Percentiles rank a stretch among this genome's conserved stretches.
These are phyloP conservation scores for Sebastes cheni DNA, from an alignment of 2,797 vertebrate genomes.

Conservation along the genomic window DNA sequence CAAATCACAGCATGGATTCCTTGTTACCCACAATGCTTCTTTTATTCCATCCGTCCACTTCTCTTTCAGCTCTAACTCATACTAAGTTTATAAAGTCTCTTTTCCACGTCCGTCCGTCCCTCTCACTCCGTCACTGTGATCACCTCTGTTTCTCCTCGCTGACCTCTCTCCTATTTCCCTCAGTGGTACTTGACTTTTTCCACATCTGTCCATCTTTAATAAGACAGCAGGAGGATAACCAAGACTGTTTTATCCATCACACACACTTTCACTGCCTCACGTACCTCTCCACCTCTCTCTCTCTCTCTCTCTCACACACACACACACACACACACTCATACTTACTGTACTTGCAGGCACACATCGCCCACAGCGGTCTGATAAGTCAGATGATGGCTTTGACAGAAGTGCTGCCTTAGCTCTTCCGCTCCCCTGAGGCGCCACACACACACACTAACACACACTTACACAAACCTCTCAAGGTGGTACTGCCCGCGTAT, in stretches of 20 bases:
- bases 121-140: constrained; percentile 28
- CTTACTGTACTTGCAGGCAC: constrained; percentile 30
- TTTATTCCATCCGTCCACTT: background rate
- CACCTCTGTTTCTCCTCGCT: constrained; percentile 27
- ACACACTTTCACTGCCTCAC: background rate
- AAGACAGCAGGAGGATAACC: constrained; percentile 51
- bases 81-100: background rate
- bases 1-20: too few relatives aligned
- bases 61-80: constrained; percentile 2
- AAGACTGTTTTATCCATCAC: constrained; percentile 64
- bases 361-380: constrained; percentile 58
- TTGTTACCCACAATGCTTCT: too few relatives aligned
- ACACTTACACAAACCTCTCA: constrained; percentile 37
- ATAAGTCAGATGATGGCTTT: constrained; percentile 75
- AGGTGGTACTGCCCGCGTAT: constrained; percentile 49
- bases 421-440: constrained; percentile 56
- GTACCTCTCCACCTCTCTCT: background rate
- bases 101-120: constrained; percentile 17
- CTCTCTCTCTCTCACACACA: background rate
- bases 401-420: constrained; percentile 79
- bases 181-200: constrained; percentile 43
- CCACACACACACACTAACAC: constrained; percentile 15
- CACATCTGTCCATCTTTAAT: constrained; percentile 69
- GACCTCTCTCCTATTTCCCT: constrained; percentile 42
- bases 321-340: background rate